Conservation (phyloP, 53 echinoderm and acorn worm genomes). For the Zoroaster sp. region DNA sequence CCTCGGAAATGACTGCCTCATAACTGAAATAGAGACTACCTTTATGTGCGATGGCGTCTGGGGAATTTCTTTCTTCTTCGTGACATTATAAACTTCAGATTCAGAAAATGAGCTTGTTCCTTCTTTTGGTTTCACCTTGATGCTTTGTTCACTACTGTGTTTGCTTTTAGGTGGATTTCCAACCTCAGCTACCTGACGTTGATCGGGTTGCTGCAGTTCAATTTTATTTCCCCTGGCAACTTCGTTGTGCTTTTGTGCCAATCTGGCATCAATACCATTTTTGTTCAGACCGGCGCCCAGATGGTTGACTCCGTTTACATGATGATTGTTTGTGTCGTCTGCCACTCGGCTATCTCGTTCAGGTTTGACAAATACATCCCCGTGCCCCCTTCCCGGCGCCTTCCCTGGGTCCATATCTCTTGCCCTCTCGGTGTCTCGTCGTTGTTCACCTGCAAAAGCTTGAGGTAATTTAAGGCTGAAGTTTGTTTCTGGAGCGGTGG, state of each 20-base stretch:
- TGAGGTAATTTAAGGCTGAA: slow-evolving; percentile 32
- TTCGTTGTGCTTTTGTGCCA: background rate
- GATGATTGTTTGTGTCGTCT: background rate
- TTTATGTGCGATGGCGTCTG: background rate
- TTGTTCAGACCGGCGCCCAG: background rate
- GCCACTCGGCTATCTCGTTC: background rate
- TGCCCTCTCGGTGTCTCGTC: background rate
- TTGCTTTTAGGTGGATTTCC: background rate
- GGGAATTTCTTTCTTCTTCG: background rate
- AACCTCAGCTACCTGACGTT: background rate
- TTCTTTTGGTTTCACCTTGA: background rate
- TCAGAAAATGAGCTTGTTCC: background rate
- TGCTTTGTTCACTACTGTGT: background rate
- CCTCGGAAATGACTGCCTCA: too few species aligned
- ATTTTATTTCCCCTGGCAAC: background rate
- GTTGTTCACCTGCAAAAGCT: background rate
- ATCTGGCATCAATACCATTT: background rate
- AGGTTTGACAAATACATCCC: background rate
- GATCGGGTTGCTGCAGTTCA: background rate
- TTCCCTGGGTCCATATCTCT: background rate
- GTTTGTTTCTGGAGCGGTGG: slow-evolving; percentile 6
- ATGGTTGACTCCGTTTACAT: background rate
- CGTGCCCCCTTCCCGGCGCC: background rate
- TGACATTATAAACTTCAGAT: background rate
- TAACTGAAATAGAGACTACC: too few species aligned